These are phyloP conservation scores for Notechis scutatus DNA, from an alignment of 2,113 vertebrate genomes.

Conservation along the genomic window DNA sequence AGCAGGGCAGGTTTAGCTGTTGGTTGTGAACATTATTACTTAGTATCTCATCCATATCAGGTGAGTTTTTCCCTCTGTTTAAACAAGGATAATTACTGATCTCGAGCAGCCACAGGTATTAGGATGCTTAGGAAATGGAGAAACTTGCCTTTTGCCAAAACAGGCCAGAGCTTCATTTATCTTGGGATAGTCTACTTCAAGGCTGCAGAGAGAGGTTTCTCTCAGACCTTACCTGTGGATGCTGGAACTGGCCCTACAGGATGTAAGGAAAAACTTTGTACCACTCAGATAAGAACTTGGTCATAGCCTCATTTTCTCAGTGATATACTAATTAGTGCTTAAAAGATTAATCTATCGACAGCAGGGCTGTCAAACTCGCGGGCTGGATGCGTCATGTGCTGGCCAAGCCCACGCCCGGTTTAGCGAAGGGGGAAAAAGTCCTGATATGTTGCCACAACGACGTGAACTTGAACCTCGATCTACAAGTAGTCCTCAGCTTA, in stretches of 20 bases:
- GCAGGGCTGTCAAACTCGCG: no score
- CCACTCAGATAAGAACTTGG: background rate
- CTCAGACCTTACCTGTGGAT: background rate
- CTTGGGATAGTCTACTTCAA: background rate
- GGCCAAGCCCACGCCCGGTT: no score
- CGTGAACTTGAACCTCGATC: no score
- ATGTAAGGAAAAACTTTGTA: background rate
- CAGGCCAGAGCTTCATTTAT: background rate
- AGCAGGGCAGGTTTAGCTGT: background rate
- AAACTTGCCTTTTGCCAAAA: background rate
- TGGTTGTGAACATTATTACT: background rate
- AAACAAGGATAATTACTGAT: background rate
- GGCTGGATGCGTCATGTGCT: no score
- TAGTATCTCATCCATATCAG: no score
- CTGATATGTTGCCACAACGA: no score
- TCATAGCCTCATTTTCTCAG: slow-evolving; percentile 11
- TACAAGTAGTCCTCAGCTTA: background rate
- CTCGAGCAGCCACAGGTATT: background rate
- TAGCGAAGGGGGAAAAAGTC: no score
- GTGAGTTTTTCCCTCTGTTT: no score
- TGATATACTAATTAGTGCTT: slow-evolving; percentile 33
- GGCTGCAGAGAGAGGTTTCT: no score
- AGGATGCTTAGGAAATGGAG: background rate
- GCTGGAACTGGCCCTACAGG: no score
- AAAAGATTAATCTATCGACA: slow-evolving; percentile 17